phyloP scores from a whole-genome alignment of 2,797 vertebrate species.

The Yasuhikotakia modesta region DNA sequence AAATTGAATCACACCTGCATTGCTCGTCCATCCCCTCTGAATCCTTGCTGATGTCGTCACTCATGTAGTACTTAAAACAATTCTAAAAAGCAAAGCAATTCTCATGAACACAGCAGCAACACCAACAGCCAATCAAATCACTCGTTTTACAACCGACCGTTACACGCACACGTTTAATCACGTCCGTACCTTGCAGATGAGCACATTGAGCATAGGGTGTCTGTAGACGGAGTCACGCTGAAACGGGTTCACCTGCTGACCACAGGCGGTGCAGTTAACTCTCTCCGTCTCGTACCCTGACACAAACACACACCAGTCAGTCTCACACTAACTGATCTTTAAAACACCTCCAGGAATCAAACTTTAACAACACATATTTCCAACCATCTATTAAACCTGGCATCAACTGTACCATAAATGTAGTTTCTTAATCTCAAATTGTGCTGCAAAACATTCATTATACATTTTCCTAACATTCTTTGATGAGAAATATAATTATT shows the following conservation, averaged over 20 bases:
- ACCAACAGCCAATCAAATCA: background rate
- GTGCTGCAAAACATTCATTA: too few relatives aligned
- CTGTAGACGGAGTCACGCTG: constrained; percentile 93
- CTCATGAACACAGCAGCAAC: background rate
- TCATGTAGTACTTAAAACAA: constrained; percentile 97
- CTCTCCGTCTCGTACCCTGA: constrained; percentile 87
- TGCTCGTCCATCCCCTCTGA: constrained; percentile 98
- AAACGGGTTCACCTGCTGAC: constrained; percentile 97
- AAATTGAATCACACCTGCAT: constrained; percentile 81
- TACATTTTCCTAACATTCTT: too few relatives aligned
- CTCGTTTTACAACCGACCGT: background rate
- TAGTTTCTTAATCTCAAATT: too few relatives aligned
- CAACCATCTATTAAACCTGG: too few relatives aligned
- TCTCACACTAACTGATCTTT: too few relatives aligned
- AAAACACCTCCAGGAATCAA: too few relatives aligned
- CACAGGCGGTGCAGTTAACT: constrained; percentile 95
- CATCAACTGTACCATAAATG: too few relatives aligned
- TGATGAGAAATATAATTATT: too few relatives aligned
- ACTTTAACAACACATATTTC: too few relatives aligned
- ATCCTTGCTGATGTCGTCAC: constrained; percentile 98
- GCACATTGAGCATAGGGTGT: constrained; percentile 94
- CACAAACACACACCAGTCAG: constrained; percentile 5
- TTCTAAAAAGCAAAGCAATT: constrained; percentile 72
- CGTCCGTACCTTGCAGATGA: constrained; percentile 92
- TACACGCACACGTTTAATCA: background rate